These are phyloP conservation scores for Lacerta viridis DNA, from an alignment of 2,797 vertebrate species.

Conservation along the genomic window DNA sequence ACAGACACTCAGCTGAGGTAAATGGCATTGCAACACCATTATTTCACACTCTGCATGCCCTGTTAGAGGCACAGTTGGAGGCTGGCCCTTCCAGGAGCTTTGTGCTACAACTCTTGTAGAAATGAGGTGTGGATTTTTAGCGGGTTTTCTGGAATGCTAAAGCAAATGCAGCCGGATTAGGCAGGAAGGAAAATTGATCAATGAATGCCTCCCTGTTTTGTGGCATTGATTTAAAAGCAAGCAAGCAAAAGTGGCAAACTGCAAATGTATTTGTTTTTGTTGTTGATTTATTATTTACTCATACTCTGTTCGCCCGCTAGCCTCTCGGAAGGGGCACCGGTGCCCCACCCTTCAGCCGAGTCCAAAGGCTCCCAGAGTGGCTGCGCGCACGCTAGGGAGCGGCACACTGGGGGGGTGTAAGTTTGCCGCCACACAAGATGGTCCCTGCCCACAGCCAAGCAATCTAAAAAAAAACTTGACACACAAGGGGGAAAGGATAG, in stretches of 20 bases:
- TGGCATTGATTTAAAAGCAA: background rate
- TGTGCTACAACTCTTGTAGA: background rate
- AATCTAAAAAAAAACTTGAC: no score
- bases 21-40: background rate
- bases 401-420: no score
- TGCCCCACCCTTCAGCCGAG: no score
- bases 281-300: background rate
- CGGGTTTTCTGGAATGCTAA: fast-evolving
- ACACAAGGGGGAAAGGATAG: no score
- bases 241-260: background rate
- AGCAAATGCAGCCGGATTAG: background rate
- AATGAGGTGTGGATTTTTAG: background rate
- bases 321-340: no score
- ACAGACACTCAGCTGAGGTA: background rate
- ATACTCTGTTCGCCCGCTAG: no score
- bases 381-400: no score
- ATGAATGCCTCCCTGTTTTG: background rate
- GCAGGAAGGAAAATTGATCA: background rate
- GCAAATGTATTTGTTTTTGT: background rate
- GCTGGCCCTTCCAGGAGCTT: background rate
- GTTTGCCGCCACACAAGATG: no score
- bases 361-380: no score
- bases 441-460: no score
- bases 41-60: background rate
- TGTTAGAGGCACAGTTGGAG: background rate